Percentiles rank a stretch among this genome's conserved stretches.
Evolutionary conservation across 2,888 invertebrate species (phyloP).

Genomic region (Zootermopsis nevadensis): DNA sequence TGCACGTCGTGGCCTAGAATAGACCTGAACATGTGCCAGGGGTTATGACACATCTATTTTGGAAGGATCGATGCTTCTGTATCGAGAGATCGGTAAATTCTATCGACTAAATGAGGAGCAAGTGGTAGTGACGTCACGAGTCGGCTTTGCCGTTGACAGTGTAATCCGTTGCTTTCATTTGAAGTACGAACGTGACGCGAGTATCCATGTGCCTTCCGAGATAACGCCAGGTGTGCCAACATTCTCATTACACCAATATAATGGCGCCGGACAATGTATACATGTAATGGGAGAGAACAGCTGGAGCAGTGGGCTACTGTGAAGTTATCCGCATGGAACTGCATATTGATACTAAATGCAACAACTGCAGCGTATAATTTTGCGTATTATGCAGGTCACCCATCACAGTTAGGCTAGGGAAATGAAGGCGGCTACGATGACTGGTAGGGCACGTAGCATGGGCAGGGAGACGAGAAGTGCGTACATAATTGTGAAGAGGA

Average conservation of each 20-base stretch:
- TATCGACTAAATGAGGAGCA: not conserved
- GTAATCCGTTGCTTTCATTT: constrained; percentile 30
- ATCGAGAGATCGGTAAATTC: not conserved
- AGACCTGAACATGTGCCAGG: not conserved
- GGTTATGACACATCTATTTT: not conserved
- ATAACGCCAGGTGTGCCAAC: constrained; percentile 15
- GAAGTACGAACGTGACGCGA: constrained; percentile 28
- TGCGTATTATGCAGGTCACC: too few species aligned
- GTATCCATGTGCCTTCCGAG: constrained; percentile 10
- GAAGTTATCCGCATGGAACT: too few species aligned
- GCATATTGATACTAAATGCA: too few species aligned
- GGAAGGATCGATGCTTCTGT: not conserved
- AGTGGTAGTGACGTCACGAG: constrained; percentile 9
- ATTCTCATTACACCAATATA: not conserved
- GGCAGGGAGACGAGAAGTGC: too few species aligned
- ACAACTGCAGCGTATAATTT: too few species aligned
- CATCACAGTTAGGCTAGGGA: too few species aligned
- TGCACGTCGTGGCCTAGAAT: not conserved
- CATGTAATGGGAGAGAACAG: too few species aligned
- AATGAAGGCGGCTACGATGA: too few species aligned
- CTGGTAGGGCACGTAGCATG: too few species aligned
- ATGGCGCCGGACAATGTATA: not conserved
- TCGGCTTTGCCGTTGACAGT: constrained; percentile 19
- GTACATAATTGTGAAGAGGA: too few species aligned
- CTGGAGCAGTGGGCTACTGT: too few species aligned